phyloP scores from a whole-genome alignment of 2,888 invertebrate species.

The Eupelmus urozonus region DNA sequence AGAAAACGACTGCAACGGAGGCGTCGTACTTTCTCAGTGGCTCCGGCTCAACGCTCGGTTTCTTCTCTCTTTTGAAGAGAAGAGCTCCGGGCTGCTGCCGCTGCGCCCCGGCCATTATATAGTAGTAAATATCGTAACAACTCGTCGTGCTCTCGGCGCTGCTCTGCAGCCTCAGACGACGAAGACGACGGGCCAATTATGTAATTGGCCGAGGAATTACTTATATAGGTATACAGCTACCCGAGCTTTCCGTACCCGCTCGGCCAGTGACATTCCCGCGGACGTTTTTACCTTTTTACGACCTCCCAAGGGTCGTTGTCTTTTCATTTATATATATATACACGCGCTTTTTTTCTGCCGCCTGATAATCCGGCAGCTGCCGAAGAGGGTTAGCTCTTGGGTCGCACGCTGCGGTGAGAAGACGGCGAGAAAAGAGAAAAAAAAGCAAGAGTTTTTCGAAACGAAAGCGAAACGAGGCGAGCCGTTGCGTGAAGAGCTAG shows the following conservation, averaged over 20 bases:
- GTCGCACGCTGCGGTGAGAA: conserved; percentile 46
- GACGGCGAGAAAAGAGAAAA: background rate
- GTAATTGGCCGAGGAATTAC: conserved; percentile 67
- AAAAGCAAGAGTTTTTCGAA: background rate
- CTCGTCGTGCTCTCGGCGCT: conserved; percentile 61
- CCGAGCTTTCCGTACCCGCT: conserved; percentile 64
- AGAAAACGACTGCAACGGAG: conserved; percentile 37
- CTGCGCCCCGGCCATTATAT: conserved; percentile 71
- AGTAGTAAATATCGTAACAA: conserved; percentile 77
- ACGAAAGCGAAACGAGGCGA: background rate
- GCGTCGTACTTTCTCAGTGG: background rate
- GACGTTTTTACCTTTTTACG: conserved; percentile 59
- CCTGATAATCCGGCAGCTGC: conserved; percentile 37
- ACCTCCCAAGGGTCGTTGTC: conserved; percentile 67
- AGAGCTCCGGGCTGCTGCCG: conserved; percentile 53
- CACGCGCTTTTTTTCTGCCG: background rate
- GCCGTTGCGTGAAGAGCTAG: too few relatives aligned
- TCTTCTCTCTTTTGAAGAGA: conserved; percentile 29
- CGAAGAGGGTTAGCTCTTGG: conserved; percentile 37
- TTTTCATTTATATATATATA: conserved; percentile 50
- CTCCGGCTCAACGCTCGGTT: too few relatives aligned
- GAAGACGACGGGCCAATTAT: conserved; percentile 74
- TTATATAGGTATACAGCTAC: background rate
- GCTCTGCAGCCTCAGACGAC: background rate
- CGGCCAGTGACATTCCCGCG: conserved; percentile 77